These are phyloP conservation scores for Tridacna crocea DNA, from an alignment of 2,888 invertebrate species.

Conservation along the genomic window DNA sequence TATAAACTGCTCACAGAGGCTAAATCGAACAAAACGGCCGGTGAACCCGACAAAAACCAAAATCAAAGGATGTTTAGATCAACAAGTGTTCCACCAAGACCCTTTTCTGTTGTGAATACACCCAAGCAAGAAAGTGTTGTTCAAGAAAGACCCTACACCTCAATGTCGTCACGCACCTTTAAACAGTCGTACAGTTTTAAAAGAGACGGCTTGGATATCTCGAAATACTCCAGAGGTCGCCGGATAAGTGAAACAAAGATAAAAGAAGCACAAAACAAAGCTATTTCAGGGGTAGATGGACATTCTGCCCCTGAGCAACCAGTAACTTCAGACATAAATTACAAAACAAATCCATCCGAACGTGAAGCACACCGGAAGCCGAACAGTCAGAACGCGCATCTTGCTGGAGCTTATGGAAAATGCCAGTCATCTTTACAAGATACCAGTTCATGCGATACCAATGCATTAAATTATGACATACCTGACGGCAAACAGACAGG, in stretches of 20 bases:
- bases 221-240: slow-evolving; percentile 32
- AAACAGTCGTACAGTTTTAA: slow-evolving; percentile 56
- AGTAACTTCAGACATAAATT: neutral
- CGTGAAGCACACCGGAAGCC: neutral
- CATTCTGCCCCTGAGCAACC: neutral
- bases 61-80: neutral
- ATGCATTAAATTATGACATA: neutral
- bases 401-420: neutral
- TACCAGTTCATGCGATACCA: neutral
- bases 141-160: slow-evolving; percentile 30
- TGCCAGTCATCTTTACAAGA: neutral
- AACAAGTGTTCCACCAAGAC: slow-evolving; percentile 11
- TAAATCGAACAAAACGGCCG: slow-evolving; percentile 35
- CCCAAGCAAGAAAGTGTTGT: neutral
- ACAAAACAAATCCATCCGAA: neutral
- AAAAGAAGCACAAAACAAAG: neutral
- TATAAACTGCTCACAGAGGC: slow-evolving; percentile 52
- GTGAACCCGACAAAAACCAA: neutral
- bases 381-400: neutral
- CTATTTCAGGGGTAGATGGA: neutral
- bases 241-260: slow-evolving; percentile 21
- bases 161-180: slow-evolving; percentile 46
- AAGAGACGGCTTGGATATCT: slow-evolving; percentile 52
- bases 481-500: neutral
- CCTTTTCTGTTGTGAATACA: slow-evolving; percentile 26